Evolutionary conservation across 2,888 invertebrate species (phyloP).

Genomic region (Brachycybe producta): DNA sequence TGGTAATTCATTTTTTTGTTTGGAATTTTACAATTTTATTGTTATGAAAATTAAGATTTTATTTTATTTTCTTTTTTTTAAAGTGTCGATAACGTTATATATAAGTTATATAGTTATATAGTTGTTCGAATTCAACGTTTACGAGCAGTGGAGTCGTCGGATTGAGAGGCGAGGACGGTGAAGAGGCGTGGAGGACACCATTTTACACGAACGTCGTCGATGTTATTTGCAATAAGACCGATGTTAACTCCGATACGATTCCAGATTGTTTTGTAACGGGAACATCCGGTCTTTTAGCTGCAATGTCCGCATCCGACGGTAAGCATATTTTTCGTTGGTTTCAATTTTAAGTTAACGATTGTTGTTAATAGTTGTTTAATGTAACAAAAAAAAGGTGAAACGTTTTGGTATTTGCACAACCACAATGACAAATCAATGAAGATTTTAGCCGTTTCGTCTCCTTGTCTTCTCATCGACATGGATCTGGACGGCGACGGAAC

Average conservation of each 20-base stretch:
- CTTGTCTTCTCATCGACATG: conserved; percentile 1
- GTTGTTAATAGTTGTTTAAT: background rate
- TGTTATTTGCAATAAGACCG: conserved; percentile 2
- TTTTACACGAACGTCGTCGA: conserved; percentile 8
- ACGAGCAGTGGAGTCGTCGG: conserved; percentile 11
- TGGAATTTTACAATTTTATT: too few species aligned
- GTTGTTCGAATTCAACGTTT: too few species aligned
- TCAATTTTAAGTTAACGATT: background rate
- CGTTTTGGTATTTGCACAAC: conserved; percentile 11
- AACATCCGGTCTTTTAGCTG: conserved; percentile 3
- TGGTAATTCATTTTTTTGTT: too few species aligned
- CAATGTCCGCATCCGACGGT: conserved; percentile 11
- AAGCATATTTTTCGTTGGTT: too few species aligned
- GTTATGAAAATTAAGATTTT: too few species aligned
- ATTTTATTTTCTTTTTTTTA: too few species aligned
- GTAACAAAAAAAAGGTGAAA: conserved; percentile 8
- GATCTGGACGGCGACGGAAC: conserved; percentile 8
- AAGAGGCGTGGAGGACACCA: conserved; percentile 2
- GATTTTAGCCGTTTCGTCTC: background rate
- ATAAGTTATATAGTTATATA: too few species aligned
- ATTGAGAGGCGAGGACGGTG: conserved; percentile 7
- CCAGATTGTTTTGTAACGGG: conserved; percentile 2
- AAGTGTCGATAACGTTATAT: too few species aligned
- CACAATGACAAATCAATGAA: conserved; percentile 1
- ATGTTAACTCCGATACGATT: conserved; percentile 2